Evolutionary conservation across 2,888 invertebrate species (phyloP), one percentile per base, ranked within the genome.

Genomic region (Lepeophtheirus nordmannii): DNA sequence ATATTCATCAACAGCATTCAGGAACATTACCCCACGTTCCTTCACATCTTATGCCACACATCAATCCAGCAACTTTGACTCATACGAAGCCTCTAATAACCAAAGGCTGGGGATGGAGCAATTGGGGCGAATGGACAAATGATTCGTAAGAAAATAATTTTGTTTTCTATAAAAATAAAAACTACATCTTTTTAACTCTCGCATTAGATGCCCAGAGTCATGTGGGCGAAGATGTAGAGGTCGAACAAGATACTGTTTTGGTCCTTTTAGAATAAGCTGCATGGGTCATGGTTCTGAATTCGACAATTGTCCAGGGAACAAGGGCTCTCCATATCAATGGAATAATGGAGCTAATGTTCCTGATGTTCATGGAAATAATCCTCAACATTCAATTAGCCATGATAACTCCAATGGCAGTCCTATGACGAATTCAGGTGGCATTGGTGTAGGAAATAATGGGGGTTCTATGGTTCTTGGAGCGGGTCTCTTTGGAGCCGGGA

Each of bases 271-370:
- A 46, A 46, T 46, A 2, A 46, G 53, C 8, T 46, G 53, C 8
- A 46, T 46, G 53, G 53, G 53, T 5, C 53, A 46, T 17, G 53
- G 53, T 17, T 46, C 53, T 1, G 53, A 46, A 17, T 46, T 46
- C 17, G 53, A 46, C 53, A 46, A 46, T 17, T 46, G 53, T 8
- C 53, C 53, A 3, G 53, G 53, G 14, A 46, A 46, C 53, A 46
- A 46, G 53, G 53, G 53, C 14, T 46, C 53, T 46, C 53, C 53
- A 14, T 46, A 46, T 8, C 53, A 46, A 46, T 46, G 53, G 53
- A 46, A 46, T 17, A 17, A 17, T 8, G 53, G 53, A 46, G 14
- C 53, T 8, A 46, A 17, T 17, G 5, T 8, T n/a, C 14, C 14
- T 46, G n/a, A 5, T 2, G 8, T 14, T 17, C 53, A n/a, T 14